Percentiles rank a stretch among this genome's conserved stretches.
Conservation (phyloP, 2,113 vertebrate species). For the Tachuris rubrigastra region DNA sequence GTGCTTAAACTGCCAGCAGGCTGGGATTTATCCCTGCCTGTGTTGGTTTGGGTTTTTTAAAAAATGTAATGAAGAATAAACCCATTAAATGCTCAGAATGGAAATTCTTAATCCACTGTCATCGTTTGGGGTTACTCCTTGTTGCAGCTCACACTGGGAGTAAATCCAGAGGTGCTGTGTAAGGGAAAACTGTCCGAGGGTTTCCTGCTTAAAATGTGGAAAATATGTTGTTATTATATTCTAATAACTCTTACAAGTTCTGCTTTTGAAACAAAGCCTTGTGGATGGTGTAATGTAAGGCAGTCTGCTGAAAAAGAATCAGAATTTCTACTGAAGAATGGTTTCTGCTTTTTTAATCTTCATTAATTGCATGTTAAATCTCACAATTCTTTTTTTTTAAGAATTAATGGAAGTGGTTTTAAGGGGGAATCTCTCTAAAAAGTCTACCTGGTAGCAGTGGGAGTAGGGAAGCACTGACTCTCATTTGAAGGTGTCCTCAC, state of each 20-base stretch:
- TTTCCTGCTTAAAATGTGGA: not conserved
- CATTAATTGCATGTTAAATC: not conserved
- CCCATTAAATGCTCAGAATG: not conserved
- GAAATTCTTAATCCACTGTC: not conserved
- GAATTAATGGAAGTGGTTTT: not conserved
- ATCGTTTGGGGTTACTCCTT: not conserved
- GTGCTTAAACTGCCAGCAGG: not conserved
- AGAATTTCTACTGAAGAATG: not conserved
- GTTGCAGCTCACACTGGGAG: not conserved
- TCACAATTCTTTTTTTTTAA: not conserved
- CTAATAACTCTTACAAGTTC: not conserved
- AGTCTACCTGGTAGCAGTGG: not conserved
- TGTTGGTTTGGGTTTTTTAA: no score
- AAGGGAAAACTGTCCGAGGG: not conserved
- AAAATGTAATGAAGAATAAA: not conserved
- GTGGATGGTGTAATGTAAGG: not conserved
- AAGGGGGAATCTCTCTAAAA: not conserved
- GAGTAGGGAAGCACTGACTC: not conserved
- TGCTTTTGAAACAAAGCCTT: not conserved
- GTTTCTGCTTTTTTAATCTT: not conserved
- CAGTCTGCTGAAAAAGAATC: not conserved
- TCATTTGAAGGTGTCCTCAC: not conserved
- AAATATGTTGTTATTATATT: not conserved
- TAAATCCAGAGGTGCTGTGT: not conserved
- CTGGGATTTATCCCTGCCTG: not conserved